A percentile compares a stretch with the other conserved stretches of the same genome.
These are phyloP conservation scores for Ridgeia piscesae DNA, from an alignment of 1,140 invertebrate species.

Conservation along the genomic window DNA sequence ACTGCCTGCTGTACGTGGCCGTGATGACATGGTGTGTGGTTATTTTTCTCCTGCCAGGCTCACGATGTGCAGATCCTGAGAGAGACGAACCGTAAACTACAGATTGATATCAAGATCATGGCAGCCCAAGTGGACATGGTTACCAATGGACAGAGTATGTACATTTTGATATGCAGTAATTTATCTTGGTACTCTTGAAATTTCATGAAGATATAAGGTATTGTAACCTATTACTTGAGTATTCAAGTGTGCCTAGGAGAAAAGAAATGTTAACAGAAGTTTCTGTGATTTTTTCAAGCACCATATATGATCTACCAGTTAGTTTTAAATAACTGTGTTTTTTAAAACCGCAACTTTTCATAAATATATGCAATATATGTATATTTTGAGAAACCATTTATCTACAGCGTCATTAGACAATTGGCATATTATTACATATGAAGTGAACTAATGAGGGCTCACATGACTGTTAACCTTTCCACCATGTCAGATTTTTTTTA, in stretches of 20 bases:
- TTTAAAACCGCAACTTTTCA: too few species aligned
- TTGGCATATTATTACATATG: too few species aligned
- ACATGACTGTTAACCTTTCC: too few species aligned
- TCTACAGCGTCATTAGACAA: too few species aligned
- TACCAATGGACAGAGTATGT: constrained; percentile 47
- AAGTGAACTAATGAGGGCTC: too few species aligned
- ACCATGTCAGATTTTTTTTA: too few species aligned
- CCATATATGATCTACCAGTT: too few species aligned
- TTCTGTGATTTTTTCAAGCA: too few species aligned
- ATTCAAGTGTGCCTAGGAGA: not conserved
- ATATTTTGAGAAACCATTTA: too few species aligned
- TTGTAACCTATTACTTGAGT: not conserved
- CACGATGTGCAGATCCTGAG: constrained; percentile 41
- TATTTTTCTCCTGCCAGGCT: constrained; percentile 25
- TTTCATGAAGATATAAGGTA: not conserved
- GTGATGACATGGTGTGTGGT: not conserved
- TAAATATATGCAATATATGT: too few species aligned
- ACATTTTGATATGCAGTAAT: not conserved
- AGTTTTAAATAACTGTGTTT: too few species aligned
- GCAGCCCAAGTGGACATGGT: constrained; percentile 47
- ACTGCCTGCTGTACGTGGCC: not conserved
- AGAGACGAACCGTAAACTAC: constrained; percentile 40
- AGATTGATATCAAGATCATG: constrained; percentile 45
- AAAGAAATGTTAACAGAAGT: too few species aligned
- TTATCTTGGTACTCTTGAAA: not conserved